Base-by-base conservation (phyloP, 2,888 invertebrate species). In the Chrysopilus asiliformis region DNA sequence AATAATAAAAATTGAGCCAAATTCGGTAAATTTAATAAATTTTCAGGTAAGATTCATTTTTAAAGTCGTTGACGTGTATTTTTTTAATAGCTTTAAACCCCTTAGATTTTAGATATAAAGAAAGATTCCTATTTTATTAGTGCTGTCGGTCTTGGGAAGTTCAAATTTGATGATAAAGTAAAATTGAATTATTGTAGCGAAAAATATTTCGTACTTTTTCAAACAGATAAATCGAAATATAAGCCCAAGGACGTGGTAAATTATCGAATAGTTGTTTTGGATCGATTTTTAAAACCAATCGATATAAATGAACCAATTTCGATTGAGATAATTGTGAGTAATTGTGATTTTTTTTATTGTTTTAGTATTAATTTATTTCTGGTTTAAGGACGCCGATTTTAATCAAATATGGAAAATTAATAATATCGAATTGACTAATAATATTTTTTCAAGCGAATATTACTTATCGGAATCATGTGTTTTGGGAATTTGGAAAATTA, bases 181-280 rank as follows among this genome's bases (percentile, higher is more conserved):
- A 70, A 73, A 9, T 60, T 93, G 30, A 68, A 74, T 32, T 90
- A 79, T 62, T 74, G 83, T 32, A 72, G 79, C 43, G 86, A 93
- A 53, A 85, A 84, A 53, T 81, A 84, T 53, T 86, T 90, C 13
- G 75, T 91, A 24, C 81, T 94, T 53, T 76, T 93, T 42, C 93
- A 94, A 58, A 90, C 90, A 0, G 94, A 94, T 61, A 84, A 89
- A 58, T 78, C 86, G 17, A 79, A 93, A 47, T 94, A 94, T 60
- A 84, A 89, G 53, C 91, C 93, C 0, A 79, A 82, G 15, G 79
- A 82, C 55, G 73, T 74, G 49, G 78, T 95, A 24, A 72, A 79
- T 56, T 93, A 91, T 63, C 49, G 62, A 13, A 45, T 60, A 4
- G 43, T 62, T 0, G 30, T 61, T 6, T 66, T 89, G 34, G 79